A percentile compares a stretch with the other conserved stretches of the same genome.
Conservation (phyloP, 1,140 invertebrate genomes). For the Pantala flavescens region DNA sequence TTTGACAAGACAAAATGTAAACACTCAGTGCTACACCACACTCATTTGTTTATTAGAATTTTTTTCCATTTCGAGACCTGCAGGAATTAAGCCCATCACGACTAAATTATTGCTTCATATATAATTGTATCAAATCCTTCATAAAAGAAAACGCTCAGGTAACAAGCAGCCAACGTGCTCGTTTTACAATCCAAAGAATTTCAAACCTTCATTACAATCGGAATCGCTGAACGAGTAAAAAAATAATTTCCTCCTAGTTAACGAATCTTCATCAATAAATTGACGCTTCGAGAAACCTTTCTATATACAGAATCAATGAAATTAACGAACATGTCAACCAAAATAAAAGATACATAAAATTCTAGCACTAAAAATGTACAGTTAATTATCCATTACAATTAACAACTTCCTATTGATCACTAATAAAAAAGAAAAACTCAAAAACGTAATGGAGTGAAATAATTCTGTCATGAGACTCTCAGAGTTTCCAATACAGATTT, state of each 20-base stretch:
- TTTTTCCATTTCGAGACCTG: not conserved
- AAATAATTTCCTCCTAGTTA: not conserved
- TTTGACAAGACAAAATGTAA: slow-evolving; percentile 8
- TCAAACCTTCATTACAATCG: not conserved
- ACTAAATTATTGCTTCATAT: not conserved
- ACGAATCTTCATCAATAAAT: not conserved
- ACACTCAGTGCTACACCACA: slow-evolving; percentile 4
- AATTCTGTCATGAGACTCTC: not conserved
- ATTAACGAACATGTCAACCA: not conserved
- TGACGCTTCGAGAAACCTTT: not conserved
- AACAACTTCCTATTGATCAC: not conserved
- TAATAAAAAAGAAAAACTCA: not conserved
- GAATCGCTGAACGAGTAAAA: not conserved
- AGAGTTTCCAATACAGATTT: slow-evolving; percentile 10
- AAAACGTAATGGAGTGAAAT: not conserved
- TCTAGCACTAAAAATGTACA: not conserved
- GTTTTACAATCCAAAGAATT: not conserved
- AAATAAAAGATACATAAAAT: not conserved
- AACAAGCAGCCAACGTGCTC: not conserved
- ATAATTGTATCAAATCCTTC: not conserved
- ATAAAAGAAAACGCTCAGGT: not conserved
- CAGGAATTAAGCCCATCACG: not conserved
- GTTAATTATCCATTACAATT: not conserved
- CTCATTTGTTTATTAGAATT: slow-evolving; percentile 1
- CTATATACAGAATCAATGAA: not conserved